phyloP scores from a whole-genome alignment of 2,888 invertebrate species.

The Calameuta pallipes region DNA sequence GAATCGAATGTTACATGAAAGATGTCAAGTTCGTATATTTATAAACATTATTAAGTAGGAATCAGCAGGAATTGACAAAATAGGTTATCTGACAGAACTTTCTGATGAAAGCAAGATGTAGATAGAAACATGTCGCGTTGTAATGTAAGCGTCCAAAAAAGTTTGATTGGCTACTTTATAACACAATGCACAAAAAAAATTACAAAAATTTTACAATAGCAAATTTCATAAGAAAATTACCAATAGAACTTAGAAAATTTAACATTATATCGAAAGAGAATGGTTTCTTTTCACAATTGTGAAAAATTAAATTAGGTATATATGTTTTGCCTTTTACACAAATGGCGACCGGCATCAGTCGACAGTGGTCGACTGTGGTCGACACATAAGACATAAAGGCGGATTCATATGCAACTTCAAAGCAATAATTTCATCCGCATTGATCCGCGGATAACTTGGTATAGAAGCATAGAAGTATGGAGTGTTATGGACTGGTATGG shows the following conservation, averaged over 20 bases:
- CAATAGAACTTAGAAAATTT: neutral
- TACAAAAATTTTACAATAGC: neutral
- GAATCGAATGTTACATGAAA: slow-evolving; percentile 33
- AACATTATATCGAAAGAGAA: neutral
- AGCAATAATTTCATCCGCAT: neutral
- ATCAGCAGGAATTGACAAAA: slow-evolving; percentile 27
- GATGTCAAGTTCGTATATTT: slow-evolving; percentile 55
- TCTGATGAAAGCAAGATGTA: neutral
- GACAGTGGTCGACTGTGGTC: neutral
- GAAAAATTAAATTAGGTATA: neutral
- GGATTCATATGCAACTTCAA: neutral
- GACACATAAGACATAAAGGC: neutral
- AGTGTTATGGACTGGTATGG: too few species aligned
- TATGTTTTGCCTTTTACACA: neutral
- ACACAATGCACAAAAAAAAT: neutral
- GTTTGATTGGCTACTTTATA: neutral
- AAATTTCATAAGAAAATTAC: neutral
- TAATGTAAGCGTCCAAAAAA: neutral
- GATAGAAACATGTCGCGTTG: neutral
- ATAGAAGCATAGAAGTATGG: too few species aligned
- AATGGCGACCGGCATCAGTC: neutral
- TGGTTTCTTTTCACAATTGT: neutral
- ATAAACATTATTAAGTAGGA: slow-evolving; percentile 50
- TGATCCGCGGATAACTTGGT: too few species aligned
- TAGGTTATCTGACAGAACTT: slow-evolving; percentile 40